phyloP scores from a whole-genome alignment of 2,888 invertebrate species.

The Ctenicera cuprea region DNA sequence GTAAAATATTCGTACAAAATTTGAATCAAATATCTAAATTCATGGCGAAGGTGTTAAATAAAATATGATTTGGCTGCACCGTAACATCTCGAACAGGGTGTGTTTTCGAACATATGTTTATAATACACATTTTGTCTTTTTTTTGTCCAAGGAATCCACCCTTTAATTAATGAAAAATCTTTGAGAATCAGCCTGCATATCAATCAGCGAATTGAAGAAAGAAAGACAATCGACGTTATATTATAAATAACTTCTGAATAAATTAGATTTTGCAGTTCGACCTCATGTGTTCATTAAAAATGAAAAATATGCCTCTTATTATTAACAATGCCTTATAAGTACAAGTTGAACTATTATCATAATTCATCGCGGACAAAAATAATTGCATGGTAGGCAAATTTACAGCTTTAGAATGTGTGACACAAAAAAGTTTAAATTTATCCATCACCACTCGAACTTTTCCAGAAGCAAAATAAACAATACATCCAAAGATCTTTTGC shows the following conservation, averaged over 20 bases:
- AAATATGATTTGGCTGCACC: too few relatives aligned
- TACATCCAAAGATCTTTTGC: background rate
- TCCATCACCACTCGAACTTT: conserved; percentile 22
- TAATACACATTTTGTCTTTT: too few relatives aligned
- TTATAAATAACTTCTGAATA: conserved; percentile 1
- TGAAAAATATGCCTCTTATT: conserved; percentile 48
- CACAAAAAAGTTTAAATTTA: conserved; percentile 21
- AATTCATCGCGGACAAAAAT: conserved; percentile 42
- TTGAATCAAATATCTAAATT: too few relatives aligned
- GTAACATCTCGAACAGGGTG: too few relatives aligned
- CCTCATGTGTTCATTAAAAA: conserved; percentile 46
- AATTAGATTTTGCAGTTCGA: conserved; percentile 19
- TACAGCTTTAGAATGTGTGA: conserved; percentile 30
- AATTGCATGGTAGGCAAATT: conserved; percentile 41
- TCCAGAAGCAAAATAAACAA: conserved; percentile 27
- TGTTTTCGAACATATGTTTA: too few relatives aligned
- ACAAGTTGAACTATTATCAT: conserved; percentile 43
- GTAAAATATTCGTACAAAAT: too few relatives aligned
- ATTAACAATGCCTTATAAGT: conserved; percentile 44
- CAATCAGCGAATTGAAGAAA: conserved; percentile 1
- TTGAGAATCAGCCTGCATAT: too few relatives aligned
- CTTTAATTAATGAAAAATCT: too few relatives aligned
- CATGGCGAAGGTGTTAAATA: too few relatives aligned
- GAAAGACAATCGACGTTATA: background rate
- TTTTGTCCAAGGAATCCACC: too few relatives aligned